These are phyloP conservation scores for Neotoma lepida DNA, from an alignment of 2,113 vertebrate genomes.

Conservation along the genomic window DNA sequence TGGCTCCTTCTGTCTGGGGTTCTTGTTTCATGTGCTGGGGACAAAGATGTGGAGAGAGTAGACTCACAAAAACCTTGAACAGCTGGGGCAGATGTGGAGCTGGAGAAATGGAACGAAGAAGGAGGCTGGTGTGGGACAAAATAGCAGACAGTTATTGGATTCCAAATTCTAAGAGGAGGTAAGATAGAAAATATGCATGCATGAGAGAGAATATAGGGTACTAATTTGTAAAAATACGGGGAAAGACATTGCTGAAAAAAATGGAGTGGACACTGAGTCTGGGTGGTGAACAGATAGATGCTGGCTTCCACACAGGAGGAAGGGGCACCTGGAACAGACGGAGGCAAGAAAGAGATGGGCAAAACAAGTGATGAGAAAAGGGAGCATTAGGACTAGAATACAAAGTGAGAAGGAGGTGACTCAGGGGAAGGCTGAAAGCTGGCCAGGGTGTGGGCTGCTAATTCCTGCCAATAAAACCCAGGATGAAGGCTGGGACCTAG, in stretches of 20 bases:
- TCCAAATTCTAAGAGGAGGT: background rate
- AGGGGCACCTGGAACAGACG: no score
- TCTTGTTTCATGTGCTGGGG: background rate
- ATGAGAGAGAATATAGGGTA: background rate
- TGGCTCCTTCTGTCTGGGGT: background rate
- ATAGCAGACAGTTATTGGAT: background rate
- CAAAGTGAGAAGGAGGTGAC: background rate
- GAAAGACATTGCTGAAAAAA: background rate
- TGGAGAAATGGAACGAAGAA: background rate
- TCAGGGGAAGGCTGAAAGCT: background rate
- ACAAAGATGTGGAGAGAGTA: background rate
- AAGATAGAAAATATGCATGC: background rate
- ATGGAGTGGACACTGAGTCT: background rate
- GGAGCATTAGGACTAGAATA: background rate
- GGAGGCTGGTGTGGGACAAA: background rate
- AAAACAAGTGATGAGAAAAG: background rate
- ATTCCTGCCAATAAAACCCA: background rate
- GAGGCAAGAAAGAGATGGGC: background rate
- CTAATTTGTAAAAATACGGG: background rate
- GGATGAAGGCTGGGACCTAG: background rate
- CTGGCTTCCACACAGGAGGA: background rate
- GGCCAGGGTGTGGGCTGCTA: background rate
- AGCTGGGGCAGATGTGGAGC: background rate
- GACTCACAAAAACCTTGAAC: background rate
- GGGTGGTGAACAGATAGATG: background rate